Evolutionary conservation across 2,888 invertebrate species (phyloP).

Genomic region (Opisthograptis luteolata): DNA sequence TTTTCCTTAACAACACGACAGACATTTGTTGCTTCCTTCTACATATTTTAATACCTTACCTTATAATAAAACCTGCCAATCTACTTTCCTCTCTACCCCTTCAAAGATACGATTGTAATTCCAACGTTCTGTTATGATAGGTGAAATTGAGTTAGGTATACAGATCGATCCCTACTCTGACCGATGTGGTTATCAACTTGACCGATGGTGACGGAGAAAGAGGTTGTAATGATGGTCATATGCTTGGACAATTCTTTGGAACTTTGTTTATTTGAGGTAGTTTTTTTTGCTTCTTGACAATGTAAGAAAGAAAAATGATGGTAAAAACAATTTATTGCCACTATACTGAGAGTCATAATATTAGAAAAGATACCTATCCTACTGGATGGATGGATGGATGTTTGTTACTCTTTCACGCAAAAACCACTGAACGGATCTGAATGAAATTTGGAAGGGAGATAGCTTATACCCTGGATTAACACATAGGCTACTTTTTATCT

Average conservation of each 20-base stretch:
- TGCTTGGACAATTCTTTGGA: not conserved
- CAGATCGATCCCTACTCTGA: conserved; percentile 1
- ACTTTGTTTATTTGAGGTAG: not conserved
- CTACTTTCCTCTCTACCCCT: not conserved
- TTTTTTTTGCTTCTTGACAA: not conserved
- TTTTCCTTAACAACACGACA: not conserved
- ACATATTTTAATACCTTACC: conserved; percentile 2
- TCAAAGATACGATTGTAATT: not conserved
- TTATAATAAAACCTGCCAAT: not conserved
- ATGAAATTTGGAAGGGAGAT: no score
- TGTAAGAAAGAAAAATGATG: not conserved
- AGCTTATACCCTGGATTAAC: no score
- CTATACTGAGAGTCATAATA: no score
- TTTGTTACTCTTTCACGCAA: no score
- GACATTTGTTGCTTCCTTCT: conserved; percentile 1
- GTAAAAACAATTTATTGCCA: not conserved
- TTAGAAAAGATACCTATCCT: no score
- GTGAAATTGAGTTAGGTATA: conserved; percentile 13
- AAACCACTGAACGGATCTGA: no score
- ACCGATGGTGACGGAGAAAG: conserved; percentile 6
- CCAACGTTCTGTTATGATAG: not conserved
- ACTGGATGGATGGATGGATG: no score
- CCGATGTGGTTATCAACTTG: no score
- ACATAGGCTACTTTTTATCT: no score
- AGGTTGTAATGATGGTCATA: conserved; percentile 5